Base-by-base conservation (phyloP, 2,888 invertebrate genomes). In the Drosophila peninsularis region DNA sequence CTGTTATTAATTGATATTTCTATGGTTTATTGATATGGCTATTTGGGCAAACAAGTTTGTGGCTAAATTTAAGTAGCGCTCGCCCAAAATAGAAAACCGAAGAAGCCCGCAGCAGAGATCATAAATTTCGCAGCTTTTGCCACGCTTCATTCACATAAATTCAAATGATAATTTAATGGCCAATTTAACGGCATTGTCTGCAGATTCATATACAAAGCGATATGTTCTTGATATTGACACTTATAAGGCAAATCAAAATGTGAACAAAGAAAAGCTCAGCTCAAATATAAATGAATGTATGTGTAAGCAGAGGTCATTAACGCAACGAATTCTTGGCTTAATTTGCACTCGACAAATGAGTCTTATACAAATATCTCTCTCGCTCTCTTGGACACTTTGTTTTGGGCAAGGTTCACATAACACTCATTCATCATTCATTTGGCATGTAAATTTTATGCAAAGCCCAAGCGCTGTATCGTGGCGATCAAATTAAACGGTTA, bases 131-230 rank as follows among this genome's bases (percentile, higher is more conserved):
- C 39, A 62, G 47, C 50, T 19, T n/a, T 21, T 67, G 78, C 60
- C 81, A 76, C 83, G 71, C 82, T 80, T 49, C 66, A 54, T 63
- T 53, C 27, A 78, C 19, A 52, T 14, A 53, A 34, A 50, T 6
- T 72, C 67, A 89, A 89, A 83, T 72, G 73, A 78, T 89, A 71
- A 70, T 85, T 88, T 82, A 89, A 89, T 82, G 57, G 78, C 72
- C 79, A 84, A 84, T 78, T 87, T 73, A 68, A 73, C 56, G 44
- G 56, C 86, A 80, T 89, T 80, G 80, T 79, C 62, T 64, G 69
- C 54, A 47, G 19, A 21, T 42, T 21, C 13, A 6, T 58, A 62
- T 44, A 42, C 42, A 37, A 61, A 49, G 34, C 27, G 34, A 3
- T 7, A 13, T 21, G 42, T 80, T 86, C 83, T 88, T 80, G 68